Base-by-base conservation (phyloP, 2,888 invertebrate species). In the Hypomecis atomaria region DNA sequence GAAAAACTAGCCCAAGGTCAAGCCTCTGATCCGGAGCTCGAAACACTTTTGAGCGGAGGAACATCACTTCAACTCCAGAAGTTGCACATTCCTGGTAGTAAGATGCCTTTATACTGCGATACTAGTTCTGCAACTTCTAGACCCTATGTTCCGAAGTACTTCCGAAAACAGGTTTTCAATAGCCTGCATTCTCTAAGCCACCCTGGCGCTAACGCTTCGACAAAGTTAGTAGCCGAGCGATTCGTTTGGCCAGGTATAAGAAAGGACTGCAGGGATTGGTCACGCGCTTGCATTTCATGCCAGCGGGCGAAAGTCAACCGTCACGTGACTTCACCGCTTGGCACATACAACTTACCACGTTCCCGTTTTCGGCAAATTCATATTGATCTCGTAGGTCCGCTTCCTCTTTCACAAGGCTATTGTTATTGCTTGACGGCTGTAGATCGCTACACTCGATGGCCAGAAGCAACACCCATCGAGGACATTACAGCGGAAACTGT, bases 401-500 rank as follows among this genome's bases (percentile, higher is more conserved):
- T 74, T 33, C 69, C 66, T 9, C 6, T 52, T 6, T 67, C 62
- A 2, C 23, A 61, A 10, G 73, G 64, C 0, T 69, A 62, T 23
- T 48, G 67, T 3, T 78, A 78, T 36, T 70, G 70, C 23, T 64
- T 77, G 3, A 75, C 74, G 0, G 70, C 71, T 5, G 64, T 76
- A 11, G 77, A 77, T 55, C 61, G 75, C 4, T 66, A 62, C 33
- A 72, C 76, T 0, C 56, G 71, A 10, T 76, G 76, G 76, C 75
- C 76, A 0, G 76, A 77, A 45, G 74, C 52, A 1, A 57, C 65
- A 1, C 75, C 78, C 0, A 60, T 71, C 4, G 59, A 58, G 0
- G 78, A 86, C 57, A 85, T 84, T n/a, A 81, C 83, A 0, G 86
- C 85, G 0, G 81, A 80, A 59, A 81, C 83, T 0, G 79, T 82